Conservation (phyloP, 2,797 vertebrate species). For the Leucoraja ocellata region DNA sequence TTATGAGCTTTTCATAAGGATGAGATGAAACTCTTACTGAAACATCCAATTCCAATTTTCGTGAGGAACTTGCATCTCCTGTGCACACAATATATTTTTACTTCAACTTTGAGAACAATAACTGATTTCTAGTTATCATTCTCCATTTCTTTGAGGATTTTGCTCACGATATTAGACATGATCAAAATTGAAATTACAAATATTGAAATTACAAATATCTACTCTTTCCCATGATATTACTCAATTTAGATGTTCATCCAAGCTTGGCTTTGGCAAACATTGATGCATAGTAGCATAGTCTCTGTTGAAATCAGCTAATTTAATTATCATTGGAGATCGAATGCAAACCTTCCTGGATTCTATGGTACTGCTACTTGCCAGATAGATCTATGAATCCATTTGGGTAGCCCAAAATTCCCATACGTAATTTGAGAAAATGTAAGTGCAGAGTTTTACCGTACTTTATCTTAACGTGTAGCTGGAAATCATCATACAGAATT, state of each 20-base stretch:
- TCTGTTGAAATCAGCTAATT: not conserved
- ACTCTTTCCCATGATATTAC: not conserved
- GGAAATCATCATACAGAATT: not conserved
- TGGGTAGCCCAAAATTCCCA: not conserved
- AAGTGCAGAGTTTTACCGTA: not conserved
- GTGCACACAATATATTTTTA: not conserved
- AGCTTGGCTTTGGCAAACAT: no score
- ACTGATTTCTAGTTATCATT: not conserved
- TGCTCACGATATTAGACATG: no score
- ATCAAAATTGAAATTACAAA: no score
- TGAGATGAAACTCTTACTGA: not conserved
- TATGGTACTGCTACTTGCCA: not conserved
- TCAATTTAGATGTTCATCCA: not conserved
- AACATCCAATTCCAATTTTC: not conserved
- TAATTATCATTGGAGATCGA: not conserved
- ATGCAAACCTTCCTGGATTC: not conserved
- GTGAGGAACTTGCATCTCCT: not conserved
- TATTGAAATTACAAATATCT: no score
- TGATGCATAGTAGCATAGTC: not conserved
- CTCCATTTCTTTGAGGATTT: not conserved
- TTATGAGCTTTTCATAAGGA: not conserved
- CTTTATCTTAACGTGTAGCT: not conserved
- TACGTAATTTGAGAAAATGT: not conserved
- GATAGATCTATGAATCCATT: not conserved
- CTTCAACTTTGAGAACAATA: not conserved